A percentile compares a stretch with the other conserved stretches of the same genome.
phyloP scores from a whole-genome alignment of 2,797 vertebrate species.

The Sebastes melanostomus region DNA sequence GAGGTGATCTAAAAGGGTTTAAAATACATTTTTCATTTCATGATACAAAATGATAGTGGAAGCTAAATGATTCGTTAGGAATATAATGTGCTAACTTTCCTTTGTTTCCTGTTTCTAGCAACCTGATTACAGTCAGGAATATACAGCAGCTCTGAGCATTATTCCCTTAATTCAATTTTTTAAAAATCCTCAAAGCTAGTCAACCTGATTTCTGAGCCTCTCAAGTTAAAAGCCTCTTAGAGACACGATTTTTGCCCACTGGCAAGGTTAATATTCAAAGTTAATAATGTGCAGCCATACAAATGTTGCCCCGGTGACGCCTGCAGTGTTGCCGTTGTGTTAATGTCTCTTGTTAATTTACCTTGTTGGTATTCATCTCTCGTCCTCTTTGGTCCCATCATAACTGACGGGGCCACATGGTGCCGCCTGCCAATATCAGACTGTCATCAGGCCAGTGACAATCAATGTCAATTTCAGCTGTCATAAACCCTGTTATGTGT shows the following conservation, averaged over 20 bases:
- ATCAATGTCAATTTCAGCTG: constrained; percentile 45
- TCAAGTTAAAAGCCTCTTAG: constrained; percentile 22
- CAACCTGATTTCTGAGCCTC: constrained; percentile 19
- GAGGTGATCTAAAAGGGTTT: too few relatives aligned
- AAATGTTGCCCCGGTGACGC: constrained; percentile 6
- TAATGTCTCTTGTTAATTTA: constrained; percentile 41
- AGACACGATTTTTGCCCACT: constrained; percentile 1
- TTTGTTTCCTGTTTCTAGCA: neutral
- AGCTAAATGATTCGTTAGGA: neutral
- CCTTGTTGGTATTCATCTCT: constrained; percentile 31
- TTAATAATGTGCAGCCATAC: constrained; percentile 24
- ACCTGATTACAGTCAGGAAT: neutral
- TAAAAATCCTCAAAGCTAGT: neutral
- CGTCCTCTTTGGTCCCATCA: constrained; percentile 22
- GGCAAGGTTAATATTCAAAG: constrained; percentile 36
- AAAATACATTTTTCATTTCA: too few relatives aligned
- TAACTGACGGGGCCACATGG: constrained; percentile 47
- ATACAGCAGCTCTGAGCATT: neutral
- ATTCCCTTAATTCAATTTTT: neutral
- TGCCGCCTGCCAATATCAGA: constrained; percentile 44
- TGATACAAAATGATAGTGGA: neutral
- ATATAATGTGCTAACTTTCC: neutral
- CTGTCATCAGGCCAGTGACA: constrained; percentile 38
- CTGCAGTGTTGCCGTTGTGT: neutral
- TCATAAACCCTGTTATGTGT: constrained; percentile 16